Base-by-base conservation (phyloP, 2,888 invertebrate genomes). In the Lucinisca nassula region DNA sequence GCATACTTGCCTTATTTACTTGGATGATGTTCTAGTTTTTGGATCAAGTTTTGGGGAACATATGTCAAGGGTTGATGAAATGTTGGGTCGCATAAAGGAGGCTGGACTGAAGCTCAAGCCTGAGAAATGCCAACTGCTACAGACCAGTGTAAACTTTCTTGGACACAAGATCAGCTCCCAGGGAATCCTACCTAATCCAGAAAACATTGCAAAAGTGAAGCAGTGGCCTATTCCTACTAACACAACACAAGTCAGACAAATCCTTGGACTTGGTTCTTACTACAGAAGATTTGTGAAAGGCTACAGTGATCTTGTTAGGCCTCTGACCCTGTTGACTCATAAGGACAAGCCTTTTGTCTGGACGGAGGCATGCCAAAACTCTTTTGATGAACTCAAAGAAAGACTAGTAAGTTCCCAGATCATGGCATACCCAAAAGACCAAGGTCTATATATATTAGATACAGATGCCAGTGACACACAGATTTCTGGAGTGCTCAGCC, bases 21-120 rank as follows among this genome's bases (percentile, higher is more conserved):
- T 92, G 24, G 92, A 92, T 78, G 92, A 91, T 49, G 83, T 91
- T 0, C 49, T 91, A 14, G 85, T 88, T 17, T 89, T 82, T 35
- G 79, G 82, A 21, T 35, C 72, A 12, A 72, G 73, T 14, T 85
- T 91, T 76, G 79, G 87, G 0, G 70, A 79, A 32, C 92, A 91
- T 58, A 40, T 91, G 12, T 24, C 55, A 58, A 75, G 89, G 38
- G 32, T 90, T 0, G 58, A 72, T n/a, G 30, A n/a, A 51, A 83
- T 92, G 24, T 81, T 92, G 27, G 61, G 86, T 21, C 61, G 84
- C 49, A 73, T 90, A 21, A 35, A 51, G 12, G 61, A 82, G 1
- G 85, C 87, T 3, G 79, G 79, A 10, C 40, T 91, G 8, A 88
- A 76, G 27, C 67, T 90, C 12, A 90, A 90, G 74, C 84, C 85